phyloP scores from a whole-genome alignment of 2,113 vertebrate species.

The Atractosteus spatula region DNA sequence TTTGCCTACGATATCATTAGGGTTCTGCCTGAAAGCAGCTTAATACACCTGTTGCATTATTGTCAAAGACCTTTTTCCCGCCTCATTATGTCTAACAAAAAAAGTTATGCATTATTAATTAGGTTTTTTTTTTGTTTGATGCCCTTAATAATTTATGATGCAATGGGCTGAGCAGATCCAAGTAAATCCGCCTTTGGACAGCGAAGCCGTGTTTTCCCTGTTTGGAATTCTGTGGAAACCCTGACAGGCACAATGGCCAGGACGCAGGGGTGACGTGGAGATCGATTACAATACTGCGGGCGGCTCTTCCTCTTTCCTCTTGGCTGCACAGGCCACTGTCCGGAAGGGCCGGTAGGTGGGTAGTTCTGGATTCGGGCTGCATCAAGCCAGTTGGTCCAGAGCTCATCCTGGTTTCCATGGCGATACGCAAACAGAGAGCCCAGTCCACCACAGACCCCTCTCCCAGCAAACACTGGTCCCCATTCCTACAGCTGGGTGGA shows the following conservation, averaged over 20 bases:
- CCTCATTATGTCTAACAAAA: conserved; percentile 55
- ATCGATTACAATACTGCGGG: too few relatives aligned
- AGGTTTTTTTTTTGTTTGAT: conserved; percentile 51
- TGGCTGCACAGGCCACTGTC: too few relatives aligned
- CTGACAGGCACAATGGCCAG: conserved; percentile 39
- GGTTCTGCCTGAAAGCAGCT: neutral
- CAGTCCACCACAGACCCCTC: too few relatives aligned
- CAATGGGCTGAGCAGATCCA: conserved; percentile 43
- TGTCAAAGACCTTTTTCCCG: conserved; percentile 31
- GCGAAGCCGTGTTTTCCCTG: conserved; percentile 35
- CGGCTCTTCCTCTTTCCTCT: too few relatives aligned
- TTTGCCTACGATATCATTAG: too few relatives aligned
- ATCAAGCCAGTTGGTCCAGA: too few relatives aligned
- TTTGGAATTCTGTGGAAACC: conserved; percentile 29
- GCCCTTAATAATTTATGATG: conserved; percentile 65
- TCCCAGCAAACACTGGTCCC: too few relatives aligned
- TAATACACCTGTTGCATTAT: conserved; percentile 44
- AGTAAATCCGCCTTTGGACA: conserved; percentile 33
- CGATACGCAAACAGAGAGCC: too few relatives aligned
- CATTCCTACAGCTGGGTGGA: too few relatives aligned
- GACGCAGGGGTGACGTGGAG: conserved; percentile 21
- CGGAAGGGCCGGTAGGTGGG: too few relatives aligned
- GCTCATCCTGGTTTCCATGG: too few relatives aligned
- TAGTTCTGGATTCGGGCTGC: too few relatives aligned
- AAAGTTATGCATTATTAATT: conserved; percentile 61